Percentiles rank a stretch among this genome's conserved stretches.
Conservation (phyloP, 2,113 vertebrate genomes). For the Tautogolabrus adspersus region DNA sequence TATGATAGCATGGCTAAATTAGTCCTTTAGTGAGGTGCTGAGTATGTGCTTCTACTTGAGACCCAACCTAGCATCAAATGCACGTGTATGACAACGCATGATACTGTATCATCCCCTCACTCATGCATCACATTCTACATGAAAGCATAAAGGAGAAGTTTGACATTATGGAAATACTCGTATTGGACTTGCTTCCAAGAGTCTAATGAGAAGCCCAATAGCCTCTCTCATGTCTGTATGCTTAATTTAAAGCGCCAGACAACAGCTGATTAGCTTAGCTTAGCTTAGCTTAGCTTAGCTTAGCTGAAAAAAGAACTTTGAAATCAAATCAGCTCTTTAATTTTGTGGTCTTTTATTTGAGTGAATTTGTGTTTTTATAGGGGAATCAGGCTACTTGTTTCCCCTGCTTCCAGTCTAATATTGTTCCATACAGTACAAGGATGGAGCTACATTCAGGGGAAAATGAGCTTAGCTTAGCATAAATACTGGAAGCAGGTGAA, state of each 20-base stretch:
- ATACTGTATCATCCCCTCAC: conserved; percentile 25
- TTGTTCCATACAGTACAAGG: too few species aligned
- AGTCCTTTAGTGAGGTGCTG: conserved; percentile 1
- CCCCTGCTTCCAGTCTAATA: too few species aligned
- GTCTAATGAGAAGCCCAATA: background rate
- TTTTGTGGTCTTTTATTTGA: too few species aligned
- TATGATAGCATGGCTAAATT: conserved; percentile 36
- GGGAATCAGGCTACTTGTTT: too few species aligned
- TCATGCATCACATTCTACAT: conserved; percentile 44
- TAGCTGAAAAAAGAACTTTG: too few species aligned
- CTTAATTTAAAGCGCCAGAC: background rate
- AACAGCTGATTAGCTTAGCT: too few species aligned
- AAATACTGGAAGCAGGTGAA: background rate
- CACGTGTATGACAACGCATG: conserved; percentile 72
- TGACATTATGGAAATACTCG: conserved; percentile 30
- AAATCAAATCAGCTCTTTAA: too few species aligned
- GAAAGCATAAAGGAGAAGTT: conserved; percentile 40
- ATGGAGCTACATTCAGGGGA: background rate
- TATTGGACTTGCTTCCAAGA: background rate
- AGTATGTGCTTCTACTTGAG: conserved; percentile 24
- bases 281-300: too few species aligned
- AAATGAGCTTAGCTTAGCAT: background rate
- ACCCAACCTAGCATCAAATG: conserved; percentile 31
- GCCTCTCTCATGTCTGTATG: background rate
- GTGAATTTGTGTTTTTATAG: too few species aligned